phyloP scores from a whole-genome alignment of 2,113 vertebrate genomes.

The Capra hircus region DNA sequence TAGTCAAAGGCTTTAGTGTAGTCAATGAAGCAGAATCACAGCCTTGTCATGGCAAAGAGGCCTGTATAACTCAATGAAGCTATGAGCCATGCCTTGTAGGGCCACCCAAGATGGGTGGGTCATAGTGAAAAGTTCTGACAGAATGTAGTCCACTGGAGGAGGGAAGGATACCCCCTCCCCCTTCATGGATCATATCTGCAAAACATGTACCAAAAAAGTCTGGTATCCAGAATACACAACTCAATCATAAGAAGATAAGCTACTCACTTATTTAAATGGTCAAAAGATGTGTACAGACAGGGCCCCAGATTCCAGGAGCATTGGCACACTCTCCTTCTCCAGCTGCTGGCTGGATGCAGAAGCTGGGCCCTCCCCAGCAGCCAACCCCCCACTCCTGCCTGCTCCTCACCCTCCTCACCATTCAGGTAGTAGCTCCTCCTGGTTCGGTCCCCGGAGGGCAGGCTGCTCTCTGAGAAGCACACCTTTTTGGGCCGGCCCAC shows the following conservation, averaged over 20 bases:
- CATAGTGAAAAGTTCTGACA: neutral
- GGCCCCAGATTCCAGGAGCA: neutral
- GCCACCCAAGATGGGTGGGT: neutral
- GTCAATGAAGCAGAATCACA: neutral
- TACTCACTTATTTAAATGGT: neutral
- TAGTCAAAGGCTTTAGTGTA: neutral
- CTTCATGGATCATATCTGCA: neutral
- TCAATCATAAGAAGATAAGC: neutral
- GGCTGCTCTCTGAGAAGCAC: conserved; percentile 61
- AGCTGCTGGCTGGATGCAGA: neutral
- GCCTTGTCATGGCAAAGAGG: neutral
- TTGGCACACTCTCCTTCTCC: neutral
- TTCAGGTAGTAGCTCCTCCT: conserved; percentile 59
- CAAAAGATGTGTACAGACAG: neutral
- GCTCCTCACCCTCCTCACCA: neutral
- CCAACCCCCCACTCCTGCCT: neutral
- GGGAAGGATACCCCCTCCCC: neutral
- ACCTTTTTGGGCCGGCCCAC: conserved; percentile 60
- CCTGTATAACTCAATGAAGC: neutral
- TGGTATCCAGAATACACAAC: neutral
- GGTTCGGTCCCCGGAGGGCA: conserved; percentile 59
- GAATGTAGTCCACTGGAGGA: neutral
- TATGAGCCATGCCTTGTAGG: neutral
- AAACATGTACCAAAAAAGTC: neutral
- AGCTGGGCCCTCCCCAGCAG: neutral